Base-by-base conservation (phyloP, 2,113 vertebrate species). In the Dryoscopus gambensis region DNA sequence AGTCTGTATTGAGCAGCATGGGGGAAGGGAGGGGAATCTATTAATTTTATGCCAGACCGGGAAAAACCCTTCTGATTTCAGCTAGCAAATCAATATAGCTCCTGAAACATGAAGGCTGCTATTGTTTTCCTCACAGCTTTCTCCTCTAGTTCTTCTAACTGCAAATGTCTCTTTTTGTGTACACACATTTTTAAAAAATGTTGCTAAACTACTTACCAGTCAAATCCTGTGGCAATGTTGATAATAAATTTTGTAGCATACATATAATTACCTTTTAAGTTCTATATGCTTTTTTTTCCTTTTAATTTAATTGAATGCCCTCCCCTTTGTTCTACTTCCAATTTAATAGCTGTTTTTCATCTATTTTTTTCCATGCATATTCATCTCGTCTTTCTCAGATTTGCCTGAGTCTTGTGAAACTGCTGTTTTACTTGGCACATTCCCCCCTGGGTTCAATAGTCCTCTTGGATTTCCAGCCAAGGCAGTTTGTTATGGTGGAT, bases 401-500 rank as follows among this genome's bases (percentile, higher is more conserved):
- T 94, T 99, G 99, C 97, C 96, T 99, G 91, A 98, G 98, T 84
- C 98, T 99, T 93, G 98, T 98, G 84, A 95, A 98, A 80, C 98
- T 99, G 83, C 98, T 99, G 64, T 98, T 98, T 97, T 99, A 99
- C 96, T 98, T 99, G 80, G 98, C 99, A 71, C 97, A 95, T 95
- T 99, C 99, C 27, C 98, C 99, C 20, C 96, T 99, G 95, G 99
- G 99, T 88, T 99, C 99, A 11, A 98, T 99, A 96, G 98, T 97
- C 49, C 98, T 99, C 87, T 97, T 99, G 98, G 99, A 99, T 98
- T 99, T 99, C 97, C 99, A 99, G 97, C 99, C 99, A 2, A 98
- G 98, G 53, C 99, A 99, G 98, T 99, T 99, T 84, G 98, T 99
- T 87, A 98, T 98, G 69, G 98, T 99, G 87, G 98, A 98, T 42